Evolutionary conservation across 2,888 invertebrate species (phyloP).

Genomic region (Zaprionus obscuricornis): DNA sequence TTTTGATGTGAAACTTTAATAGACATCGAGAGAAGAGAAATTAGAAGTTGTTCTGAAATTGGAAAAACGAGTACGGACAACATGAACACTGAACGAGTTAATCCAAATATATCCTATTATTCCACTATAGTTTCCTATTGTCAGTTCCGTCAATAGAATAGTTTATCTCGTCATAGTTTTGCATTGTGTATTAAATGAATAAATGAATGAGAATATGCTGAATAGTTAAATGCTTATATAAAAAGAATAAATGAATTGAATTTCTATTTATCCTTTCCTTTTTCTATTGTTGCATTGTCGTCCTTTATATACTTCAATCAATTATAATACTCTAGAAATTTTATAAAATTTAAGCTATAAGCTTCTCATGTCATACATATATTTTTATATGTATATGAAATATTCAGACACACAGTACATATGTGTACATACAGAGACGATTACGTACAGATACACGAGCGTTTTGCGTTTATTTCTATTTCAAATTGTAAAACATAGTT

Average conservation of each 20-base stretch:
- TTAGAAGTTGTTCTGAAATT: slow-evolving; percentile 5
- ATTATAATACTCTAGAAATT: too few relatives aligned
- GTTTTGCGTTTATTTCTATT: slow-evolving; percentile 4
- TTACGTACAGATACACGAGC: not conserved
- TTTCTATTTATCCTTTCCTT: slow-evolving; percentile 8
- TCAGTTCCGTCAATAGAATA: too few relatives aligned
- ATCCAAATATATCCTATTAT: slow-evolving; percentile 20
- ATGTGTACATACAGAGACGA: too few relatives aligned
- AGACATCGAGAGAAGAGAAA: slow-evolving; percentile 36
- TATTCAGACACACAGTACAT: too few relatives aligned
- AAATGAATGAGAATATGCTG: too few relatives aligned
- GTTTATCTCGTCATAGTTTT: not conserved
- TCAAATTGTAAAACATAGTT: slow-evolving; percentile 35
- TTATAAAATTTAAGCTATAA: too few relatives aligned
- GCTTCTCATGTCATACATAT: too few relatives aligned
- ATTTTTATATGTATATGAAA: too few relatives aligned
- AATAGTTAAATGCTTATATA: not conserved
- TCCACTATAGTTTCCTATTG: too few relatives aligned
- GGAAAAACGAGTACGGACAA: slow-evolving; percentile 1
- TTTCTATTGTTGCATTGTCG: not conserved
- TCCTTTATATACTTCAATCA: not conserved
- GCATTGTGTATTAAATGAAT: too few relatives aligned
- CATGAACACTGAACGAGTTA: slow-evolving; percentile 23
- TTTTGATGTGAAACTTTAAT: slow-evolving; percentile 33
- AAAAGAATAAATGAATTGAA: slow-evolving; percentile 3